A percentile compares a stretch with the other conserved stretches of the same genome.
Conservation (phyloP, 53 echinoderm and acorn worm genomes). For the Echinometra lucunter region DNA sequence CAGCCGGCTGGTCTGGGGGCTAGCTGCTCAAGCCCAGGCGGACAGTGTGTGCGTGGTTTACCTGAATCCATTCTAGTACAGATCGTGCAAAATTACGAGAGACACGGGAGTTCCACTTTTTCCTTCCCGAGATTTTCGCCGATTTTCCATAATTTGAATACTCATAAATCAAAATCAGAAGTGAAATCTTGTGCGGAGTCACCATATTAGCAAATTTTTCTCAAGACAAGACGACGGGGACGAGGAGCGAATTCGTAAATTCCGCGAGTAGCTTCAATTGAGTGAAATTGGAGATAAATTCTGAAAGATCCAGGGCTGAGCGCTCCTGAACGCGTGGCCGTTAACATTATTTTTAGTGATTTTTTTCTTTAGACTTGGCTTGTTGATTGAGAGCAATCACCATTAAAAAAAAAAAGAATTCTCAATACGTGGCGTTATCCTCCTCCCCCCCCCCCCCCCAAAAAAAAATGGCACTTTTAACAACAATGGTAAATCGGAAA, state of each 20-base stretch:
- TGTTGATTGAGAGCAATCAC: too few species aligned
- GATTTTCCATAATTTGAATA: constrained; percentile 76
- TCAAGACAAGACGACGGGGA: neutral
- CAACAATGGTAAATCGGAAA: too few species aligned
- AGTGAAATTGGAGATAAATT: neutral
- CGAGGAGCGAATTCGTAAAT: neutral
- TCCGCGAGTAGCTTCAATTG: neutral
- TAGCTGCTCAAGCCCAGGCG: neutral
- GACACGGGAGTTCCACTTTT: constrained; percentile 74
- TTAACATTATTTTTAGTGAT: too few species aligned
- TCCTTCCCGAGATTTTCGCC: constrained; percentile 28
- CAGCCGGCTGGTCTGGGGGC: neutral
- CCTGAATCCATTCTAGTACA: constrained; percentile 91
- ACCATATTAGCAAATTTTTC: constrained; percentile 71
- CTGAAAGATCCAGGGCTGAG: too few species aligned
- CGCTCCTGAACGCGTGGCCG: too few species aligned
- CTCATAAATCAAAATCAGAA: constrained; percentile 79
- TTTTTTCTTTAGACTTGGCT: too few species aligned
- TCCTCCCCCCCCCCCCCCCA: too few species aligned
- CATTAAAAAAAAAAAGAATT: too few species aligned
- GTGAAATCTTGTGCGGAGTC: constrained; percentile 86
- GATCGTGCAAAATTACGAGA: constrained; percentile 81
- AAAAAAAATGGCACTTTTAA: too few species aligned
- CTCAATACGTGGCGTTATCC: too few species aligned
- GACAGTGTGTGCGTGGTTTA: neutral